These are phyloP conservation scores for Chiloscyllium plagiosum DNA, from an alignment of 2,113 vertebrate genomes.

Conservation along the genomic window DNA sequence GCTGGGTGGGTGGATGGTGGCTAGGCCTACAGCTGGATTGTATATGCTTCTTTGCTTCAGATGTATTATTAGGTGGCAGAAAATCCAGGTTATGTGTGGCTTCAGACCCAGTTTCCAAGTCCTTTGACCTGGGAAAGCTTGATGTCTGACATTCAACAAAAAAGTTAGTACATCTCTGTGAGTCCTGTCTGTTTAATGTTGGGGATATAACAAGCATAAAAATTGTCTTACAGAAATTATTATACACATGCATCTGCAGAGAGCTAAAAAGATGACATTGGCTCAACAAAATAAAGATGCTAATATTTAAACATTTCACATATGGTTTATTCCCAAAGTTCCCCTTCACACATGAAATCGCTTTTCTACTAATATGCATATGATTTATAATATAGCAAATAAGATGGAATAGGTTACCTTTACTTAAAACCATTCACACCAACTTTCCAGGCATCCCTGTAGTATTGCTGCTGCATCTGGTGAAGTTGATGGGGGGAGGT, in stretches of 20 bases:
- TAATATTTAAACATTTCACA: slow-evolving; percentile 6
- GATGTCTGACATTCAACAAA: background rate
- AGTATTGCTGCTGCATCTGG: background rate
- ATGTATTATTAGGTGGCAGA: too few species aligned
- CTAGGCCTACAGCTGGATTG: too few species aligned
- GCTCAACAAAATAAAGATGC: slow-evolving; percentile 8
- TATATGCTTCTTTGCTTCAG: too few species aligned
- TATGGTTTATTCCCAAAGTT: slow-evolving; percentile 14
- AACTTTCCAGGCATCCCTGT: background rate
- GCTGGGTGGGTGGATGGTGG: too few species aligned
- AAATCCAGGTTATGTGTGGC: too few species aligned
- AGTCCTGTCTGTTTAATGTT: background rate
- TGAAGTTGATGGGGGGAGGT: background rate
- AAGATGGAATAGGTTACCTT: background rate
- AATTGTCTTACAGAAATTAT: background rate
- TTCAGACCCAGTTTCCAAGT: background rate
- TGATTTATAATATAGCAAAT: background rate
- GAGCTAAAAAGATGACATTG: background rate
- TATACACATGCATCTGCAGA: background rate
- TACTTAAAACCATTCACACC: background rate
- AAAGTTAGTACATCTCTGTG: background rate
- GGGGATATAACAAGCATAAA: background rate
- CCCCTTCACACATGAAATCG: background rate
- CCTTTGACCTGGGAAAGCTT: background rate
- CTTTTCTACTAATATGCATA: background rate